Conservation (phyloP, 2,797 vertebrate species). For the Cercopithecus hamlyni region DNA sequence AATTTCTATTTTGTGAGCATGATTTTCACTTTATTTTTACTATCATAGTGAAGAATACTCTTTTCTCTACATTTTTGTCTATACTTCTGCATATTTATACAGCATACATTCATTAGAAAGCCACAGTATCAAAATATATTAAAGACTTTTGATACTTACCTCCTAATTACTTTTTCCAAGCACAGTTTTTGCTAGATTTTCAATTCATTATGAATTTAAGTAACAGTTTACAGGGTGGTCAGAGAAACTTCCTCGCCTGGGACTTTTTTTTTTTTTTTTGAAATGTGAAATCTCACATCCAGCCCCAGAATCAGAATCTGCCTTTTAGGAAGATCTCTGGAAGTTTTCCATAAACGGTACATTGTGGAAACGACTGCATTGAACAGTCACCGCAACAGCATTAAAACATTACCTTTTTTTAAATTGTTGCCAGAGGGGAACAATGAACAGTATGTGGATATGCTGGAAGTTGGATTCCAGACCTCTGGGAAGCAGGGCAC, state of each 20-base stretch:
- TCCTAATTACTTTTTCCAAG: neutral
- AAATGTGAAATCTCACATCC: neutral
- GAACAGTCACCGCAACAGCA: neutral
- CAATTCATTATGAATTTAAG: fast-evolving
- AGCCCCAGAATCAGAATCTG: fast-evolving
- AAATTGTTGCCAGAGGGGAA: neutral
- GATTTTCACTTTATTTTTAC: neutral
- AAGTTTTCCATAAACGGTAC: fast-evolving
- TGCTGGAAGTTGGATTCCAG: neutral
- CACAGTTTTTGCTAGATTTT: neutral
- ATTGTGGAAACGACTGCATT: fast-evolving
- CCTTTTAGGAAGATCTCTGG: neutral
- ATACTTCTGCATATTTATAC: neutral
- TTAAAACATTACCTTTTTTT: neutral
- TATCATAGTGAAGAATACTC: neutral
- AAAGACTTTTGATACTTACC: neutral
- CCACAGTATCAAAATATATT: neutral
- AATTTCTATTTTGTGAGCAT: neutral
- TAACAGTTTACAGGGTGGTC: fast-evolving
- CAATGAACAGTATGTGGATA: neutral
- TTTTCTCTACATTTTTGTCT: neutral
- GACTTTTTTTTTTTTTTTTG: too few relatives aligned
- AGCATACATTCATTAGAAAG: neutral
- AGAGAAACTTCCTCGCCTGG: fast-evolving
- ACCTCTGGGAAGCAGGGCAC: neutral